Base-by-base conservation (phyloP, 2,113 vertebrate species). In the Nibea coibor region DNA sequence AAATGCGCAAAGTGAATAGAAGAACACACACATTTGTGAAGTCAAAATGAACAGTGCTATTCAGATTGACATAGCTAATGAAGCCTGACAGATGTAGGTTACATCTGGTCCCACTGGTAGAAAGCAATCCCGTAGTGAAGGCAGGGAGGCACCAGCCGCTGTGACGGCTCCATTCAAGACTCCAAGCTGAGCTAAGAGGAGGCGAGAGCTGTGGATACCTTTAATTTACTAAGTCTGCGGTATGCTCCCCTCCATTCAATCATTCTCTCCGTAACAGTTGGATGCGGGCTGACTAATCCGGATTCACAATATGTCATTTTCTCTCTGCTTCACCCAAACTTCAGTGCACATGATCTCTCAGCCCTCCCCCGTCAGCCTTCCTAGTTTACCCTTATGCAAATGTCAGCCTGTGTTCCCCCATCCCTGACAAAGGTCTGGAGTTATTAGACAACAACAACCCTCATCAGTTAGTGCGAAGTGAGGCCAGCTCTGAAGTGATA, bases 81-180 rank as follows among this genome's bases (percentile, higher is more conserved):
- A 92, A 82, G 84, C 63, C 72, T 91, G 93, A 89, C 93, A 93
- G 85, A 94, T 93, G 91, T 93, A 85, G 93, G 92, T 91, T 93
- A 88, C 82, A 89, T 87, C 82, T 80, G 87, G 73, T 91, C 88
- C 90, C 87, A 81, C 61, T 83, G 82, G 85, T 71, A 79, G 77
- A 75, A 82, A 87, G 77, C 69, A 84, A 80, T 74, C 81, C 77
- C 72, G 69, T 26, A 59, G 58, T 59, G 81, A 82, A 85, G 72
- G 71, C 78, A 59, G 69, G 59, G 67, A 67, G 82, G 68, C 80
- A 72, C 78, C 86, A 67, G 80, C 71, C 58, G n/a, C 78, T 82
- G 84, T 74, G 81, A 89, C 81, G 79, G 71, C 64, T 89, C 74
- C 72, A 80, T 83, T 78, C 77, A 78, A 66, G 72, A 57, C 76